These are phyloP conservation scores for Tamias sibiricus DNA, from an alignment of 2,113 vertebrate species.

Conservation along the genomic window DNA sequence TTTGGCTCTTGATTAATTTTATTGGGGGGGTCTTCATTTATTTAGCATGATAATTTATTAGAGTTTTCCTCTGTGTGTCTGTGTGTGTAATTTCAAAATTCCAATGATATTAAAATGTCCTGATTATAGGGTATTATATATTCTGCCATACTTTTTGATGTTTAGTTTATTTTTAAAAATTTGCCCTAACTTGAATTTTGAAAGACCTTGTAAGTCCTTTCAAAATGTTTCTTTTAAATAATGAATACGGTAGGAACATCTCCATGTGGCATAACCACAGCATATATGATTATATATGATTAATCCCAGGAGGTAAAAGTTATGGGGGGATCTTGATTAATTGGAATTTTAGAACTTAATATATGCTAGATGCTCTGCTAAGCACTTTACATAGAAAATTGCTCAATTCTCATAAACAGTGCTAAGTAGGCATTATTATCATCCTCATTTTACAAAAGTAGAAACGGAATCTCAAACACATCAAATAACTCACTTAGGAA, in stretches of 20 bases:
- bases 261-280: neutral
- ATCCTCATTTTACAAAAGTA: neutral
- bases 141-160: neutral
- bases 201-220: neutral
- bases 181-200: neutral
- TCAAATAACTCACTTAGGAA: neutral
- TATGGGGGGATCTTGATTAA: neutral
- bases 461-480: neutral
- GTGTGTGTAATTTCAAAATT: neutral
- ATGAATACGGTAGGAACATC: neutral
- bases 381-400: neutral
- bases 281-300: neutral
- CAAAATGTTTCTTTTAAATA: neutral
- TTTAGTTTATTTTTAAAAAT: conserved; percentile 12
- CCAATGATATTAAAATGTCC: neutral
- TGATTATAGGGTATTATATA: neutral
- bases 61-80: neutral
- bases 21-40: neutral
- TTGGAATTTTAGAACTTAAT: conserved; percentile 11
- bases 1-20: neutral
- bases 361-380: neutral
- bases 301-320: neutral
- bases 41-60: neutral
- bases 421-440: neutral
- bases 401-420: neutral